Evolutionary conservation across 2,797 vertebrate genomes (phyloP), one percentile per base, ranked within the genome.

Genomic region (Clarias fuscus): DNA sequence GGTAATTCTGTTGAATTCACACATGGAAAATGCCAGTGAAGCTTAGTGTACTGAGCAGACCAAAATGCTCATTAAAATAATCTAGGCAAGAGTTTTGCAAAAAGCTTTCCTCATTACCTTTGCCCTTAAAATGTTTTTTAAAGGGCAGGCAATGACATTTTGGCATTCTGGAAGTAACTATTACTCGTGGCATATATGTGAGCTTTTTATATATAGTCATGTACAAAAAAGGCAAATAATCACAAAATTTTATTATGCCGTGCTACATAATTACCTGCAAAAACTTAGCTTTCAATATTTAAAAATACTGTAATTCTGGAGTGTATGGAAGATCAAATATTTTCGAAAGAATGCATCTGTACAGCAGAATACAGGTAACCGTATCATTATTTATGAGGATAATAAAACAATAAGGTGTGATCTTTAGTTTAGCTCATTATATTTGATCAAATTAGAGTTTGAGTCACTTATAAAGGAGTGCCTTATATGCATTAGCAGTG

Each of bases 1-100:
- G 37, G n/a, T 75, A 83, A 37, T 78, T 83, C 43, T 62, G 11
- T 77, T 76, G 43, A 76, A 86, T 27, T 43, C 30, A 70, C 20
- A 77, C 61, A 30, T n/a, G 8, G n/a, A n/a, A 73, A 86, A 73
- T 65, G 43, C 6, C 24, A 82, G 24, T 82, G n/a, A 68, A 56
- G n/a, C 79, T 18, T 18, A 27, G 4, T 48, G 15, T n/a, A 43
- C 33, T 65, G 61, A 15, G 67, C n/a, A 48, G n/a, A 68, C 17
- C 10, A 33, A 82, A 68, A 53, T 68, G 62, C 37, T n/a, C n/a
- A 8, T 22, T n/a, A 64, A 80, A 65, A 64, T 65, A 81, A 65
- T 65, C 30, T n/a, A 80, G 22, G 1, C 78, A 64, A 5, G 61
- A 80, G 40, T 62, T 64, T 22, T 10, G 24, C 40, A 61, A 58